Evolutionary conservation across 1,140 invertebrate species (phyloP).

Genomic region (Anoplophora glabripennis): DNA sequence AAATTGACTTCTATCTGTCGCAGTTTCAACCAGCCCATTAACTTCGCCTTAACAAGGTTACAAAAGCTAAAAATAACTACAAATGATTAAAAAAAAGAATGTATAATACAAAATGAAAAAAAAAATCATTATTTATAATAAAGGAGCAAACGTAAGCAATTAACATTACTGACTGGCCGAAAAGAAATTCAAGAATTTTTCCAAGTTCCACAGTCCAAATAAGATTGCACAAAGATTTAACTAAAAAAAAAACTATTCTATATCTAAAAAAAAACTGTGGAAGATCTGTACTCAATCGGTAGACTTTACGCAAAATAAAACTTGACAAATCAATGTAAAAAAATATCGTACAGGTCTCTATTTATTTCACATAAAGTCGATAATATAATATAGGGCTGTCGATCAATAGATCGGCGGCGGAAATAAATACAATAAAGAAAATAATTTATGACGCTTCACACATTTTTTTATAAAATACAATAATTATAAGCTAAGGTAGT

Average conservation of each 20-base stretch:
- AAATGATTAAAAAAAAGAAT: constrained; percentile 10
- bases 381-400: constrained; percentile 14
- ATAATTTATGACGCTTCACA: constrained; percentile 30
- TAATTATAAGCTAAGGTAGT: constrained; percentile 10
- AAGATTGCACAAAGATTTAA: background rate
- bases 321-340: constrained; percentile 14
- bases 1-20: constrained; percentile 36
- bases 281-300: background rate
- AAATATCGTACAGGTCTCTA: constrained; percentile 21
- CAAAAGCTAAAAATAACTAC: constrained; percentile 7
- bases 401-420: constrained; percentile 22
- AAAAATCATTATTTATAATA: background rate
- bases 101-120: constrained; percentile 20
- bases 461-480: constrained; percentile 28
- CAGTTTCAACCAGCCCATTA: constrained; percentile 26
- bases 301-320: constrained; percentile 13
- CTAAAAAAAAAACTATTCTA: background rate
- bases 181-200: constrained; percentile 1
- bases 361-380: constrained; percentile 31
- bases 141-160: constrained; percentile 11
- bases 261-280: constrained; percentile 1
- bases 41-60: constrained; percentile 17
- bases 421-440: constrained; percentile 29
- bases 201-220: background rate
- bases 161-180: constrained; percentile 6